Conservation (phyloP, 1,140 invertebrate genomes). For the Pogonomyrmex californicus region DNA sequence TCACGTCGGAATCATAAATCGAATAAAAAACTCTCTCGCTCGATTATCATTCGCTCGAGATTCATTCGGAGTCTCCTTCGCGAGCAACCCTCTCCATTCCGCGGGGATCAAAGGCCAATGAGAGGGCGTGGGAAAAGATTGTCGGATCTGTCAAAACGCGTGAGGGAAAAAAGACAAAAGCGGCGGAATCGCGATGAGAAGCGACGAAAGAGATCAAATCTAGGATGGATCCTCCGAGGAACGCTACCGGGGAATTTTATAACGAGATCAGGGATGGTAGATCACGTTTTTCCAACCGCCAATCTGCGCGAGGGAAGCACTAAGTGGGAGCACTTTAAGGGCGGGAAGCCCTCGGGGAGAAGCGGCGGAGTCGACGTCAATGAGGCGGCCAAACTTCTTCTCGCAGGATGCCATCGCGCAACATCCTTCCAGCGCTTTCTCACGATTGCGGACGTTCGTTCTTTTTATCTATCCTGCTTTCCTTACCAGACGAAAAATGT, state of each 20-base stretch:
- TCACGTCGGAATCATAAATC: background rate
- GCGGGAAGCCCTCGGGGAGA: slow-evolving; percentile 55
- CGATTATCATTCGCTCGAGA: slow-evolving; percentile 12
- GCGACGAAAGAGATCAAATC: slow-evolving; percentile 50
- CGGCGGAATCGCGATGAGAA: background rate
- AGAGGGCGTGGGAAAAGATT: background rate
- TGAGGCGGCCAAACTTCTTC: slow-evolving; percentile 59
- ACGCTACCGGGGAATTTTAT: slow-evolving; percentile 64
- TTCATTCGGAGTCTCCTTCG: background rate
- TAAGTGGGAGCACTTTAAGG: slow-evolving; percentile 58
- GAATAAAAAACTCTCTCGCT: slow-evolving; percentile 13
- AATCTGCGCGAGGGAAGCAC: slow-evolving; percentile 58
- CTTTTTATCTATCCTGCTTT: slow-evolving; percentile 24
- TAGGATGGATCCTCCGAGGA: slow-evolving; percentile 26
- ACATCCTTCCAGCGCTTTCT: slow-evolving; percentile 28
- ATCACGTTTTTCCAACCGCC: slow-evolving; percentile 54
- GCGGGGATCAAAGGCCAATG: slow-evolving; percentile 16
- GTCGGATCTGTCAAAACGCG: slow-evolving; percentile 52
- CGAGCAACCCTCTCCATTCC: background rate
- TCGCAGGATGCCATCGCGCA: slow-evolving; percentile 33
- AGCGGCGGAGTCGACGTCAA: slow-evolving; percentile 64
- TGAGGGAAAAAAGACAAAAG: background rate
- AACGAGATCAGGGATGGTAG: slow-evolving; percentile 62
- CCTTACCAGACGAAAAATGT: slow-evolving; percentile 27
- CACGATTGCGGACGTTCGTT: slow-evolving; percentile 32